These are phyloP conservation scores for Sclerodermus sp. DNA, from an alignment of 2,888 invertebrate species.

Conservation along the genomic window DNA sequence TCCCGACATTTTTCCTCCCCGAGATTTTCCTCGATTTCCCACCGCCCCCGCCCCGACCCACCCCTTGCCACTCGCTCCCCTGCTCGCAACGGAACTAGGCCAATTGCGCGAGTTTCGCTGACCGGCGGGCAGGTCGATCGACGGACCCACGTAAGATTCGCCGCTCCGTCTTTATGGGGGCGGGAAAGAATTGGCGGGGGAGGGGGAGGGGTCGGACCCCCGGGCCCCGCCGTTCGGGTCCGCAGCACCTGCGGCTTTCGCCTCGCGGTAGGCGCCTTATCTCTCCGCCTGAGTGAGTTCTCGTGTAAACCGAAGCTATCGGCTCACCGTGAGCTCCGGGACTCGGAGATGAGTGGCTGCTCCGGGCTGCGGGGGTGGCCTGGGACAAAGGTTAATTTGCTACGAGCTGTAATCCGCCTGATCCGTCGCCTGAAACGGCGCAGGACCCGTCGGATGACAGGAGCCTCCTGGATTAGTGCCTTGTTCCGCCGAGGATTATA, in stretches of 20 bases:
- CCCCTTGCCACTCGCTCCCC: too few relatives aligned
- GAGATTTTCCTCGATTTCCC: slow-evolving; percentile 1
- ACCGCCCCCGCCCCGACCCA: too few relatives aligned
- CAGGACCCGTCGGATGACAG: slow-evolving; percentile 43
- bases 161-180: too few relatives aligned
- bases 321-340: slow-evolving; percentile 10
- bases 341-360: slow-evolving; percentile 3
- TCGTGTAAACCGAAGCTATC: slow-evolving; percentile 44
- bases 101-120: too few relatives aligned
- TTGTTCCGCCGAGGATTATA: slow-evolving; percentile 56
- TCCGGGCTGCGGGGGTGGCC: neutral
- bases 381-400: slow-evolving; percentile 52
- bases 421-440: slow-evolving; percentile 36
- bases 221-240: too few relatives aligned
- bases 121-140: too few relatives aligned
- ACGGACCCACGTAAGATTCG: too few relatives aligned
- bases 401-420: slow-evolving; percentile 53
- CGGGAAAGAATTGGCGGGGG: too few relatives aligned
- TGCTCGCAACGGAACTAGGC: slow-evolving; percentile 19
- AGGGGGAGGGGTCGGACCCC: too few relatives aligned
- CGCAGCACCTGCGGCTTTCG: too few relatives aligned
- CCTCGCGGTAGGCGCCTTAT: slow-evolving; percentile 34
- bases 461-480: slow-evolving; percentile 47
- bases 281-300: slow-evolving; percentile 49
- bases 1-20: slow-evolving; percentile 28